Base-by-base conservation (phyloP, 2,888 invertebrate genomes). In the Gryllus longicercus region DNA sequence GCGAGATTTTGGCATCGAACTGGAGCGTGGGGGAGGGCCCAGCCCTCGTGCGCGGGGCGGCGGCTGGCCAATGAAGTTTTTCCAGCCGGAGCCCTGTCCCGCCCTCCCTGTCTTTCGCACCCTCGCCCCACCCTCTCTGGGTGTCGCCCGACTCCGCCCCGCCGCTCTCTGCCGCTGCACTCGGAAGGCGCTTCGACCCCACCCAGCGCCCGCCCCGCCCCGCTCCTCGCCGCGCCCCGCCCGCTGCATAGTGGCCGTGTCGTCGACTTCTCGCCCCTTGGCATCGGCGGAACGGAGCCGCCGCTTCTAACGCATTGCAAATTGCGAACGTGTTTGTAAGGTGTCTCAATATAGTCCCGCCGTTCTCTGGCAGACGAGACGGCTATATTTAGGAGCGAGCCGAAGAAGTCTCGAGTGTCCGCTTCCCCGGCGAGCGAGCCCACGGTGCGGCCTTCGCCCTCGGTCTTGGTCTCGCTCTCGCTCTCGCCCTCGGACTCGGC, bases 291-390 rank as follows among this genome's bases (percentile, higher is more conserved):
- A 38, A 63, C 63, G 16, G 16, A 63, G 63, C 63, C 16, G n/a
- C 63, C 16, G n/a, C 63, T 63, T n/a, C 63, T 63, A 63, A 14
- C 63, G 63, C 63, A 18, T 63, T n/a, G 63, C 63, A 63, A 63
- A n/a, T 63, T n/a, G 63, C 63, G 63, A 63, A 63, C 63, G n/a
- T 63, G 63, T 63, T 63, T 63, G 63, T 63, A 63, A 63, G n/a
- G 63, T 14, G 16, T 63, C 63, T n/a, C 63, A 63, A 63, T 63
- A 63, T 63, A 63, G 63, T 63, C n/a, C 63, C 14, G 63, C 10
- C 63, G 63, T 38, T 38, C 38, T 38, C 38, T 38, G 38, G 38
- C 38, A 38, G 38, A 38, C 63, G 63, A n/a, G 4, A 14, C 16
- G n/a, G 16, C 63, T 63, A 63, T 16, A 16, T 63, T 18, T 63